Evolutionary conservation across 2,113 vertebrate genomes (phyloP).

Genomic region (Anas platyrhynchos): DNA sequence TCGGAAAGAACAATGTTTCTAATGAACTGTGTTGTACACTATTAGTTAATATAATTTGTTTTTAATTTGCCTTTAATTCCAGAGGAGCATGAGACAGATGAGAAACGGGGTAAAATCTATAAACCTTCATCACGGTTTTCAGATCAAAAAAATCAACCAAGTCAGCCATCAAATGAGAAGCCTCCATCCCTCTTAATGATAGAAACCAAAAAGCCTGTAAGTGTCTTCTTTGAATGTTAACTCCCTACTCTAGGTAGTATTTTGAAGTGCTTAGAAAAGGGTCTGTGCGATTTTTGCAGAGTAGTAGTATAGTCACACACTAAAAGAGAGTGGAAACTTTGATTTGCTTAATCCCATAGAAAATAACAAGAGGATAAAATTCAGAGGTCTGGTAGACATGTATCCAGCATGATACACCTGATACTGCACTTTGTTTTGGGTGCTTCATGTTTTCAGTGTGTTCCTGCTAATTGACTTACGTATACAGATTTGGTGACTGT

Average conservation of each 20-base stretch:
- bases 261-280: not conserved
- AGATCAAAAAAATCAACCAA: slow-evolving; percentile 88
- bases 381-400: not conserved
- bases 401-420: not conserved
- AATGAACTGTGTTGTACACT: not conserved
- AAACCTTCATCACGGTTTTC: slow-evolving; percentile 93
- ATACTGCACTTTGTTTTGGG: not conserved
- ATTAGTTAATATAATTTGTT: not conserved
- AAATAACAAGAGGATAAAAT: not conserved
- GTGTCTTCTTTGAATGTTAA: slow-evolving; percentile 59
- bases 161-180: slow-evolving; percentile 85
- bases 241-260: not conserved
- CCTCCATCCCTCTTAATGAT: slow-evolving; percentile 89
- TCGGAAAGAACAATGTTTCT: not conserved
- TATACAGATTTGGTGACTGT: not conserved
- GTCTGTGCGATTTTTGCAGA: not conserved
- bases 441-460: not conserved
- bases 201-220: slow-evolving; percentile 93
- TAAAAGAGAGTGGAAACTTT: not conserved
- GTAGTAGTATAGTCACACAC: not conserved
- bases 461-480: not conserved
- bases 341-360: not conserved
- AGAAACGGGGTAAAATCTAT: slow-evolving; percentile 96
- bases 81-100: slow-evolving; percentile 92
- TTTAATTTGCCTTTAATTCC: slow-evolving; percentile 62